Base-by-base conservation (phyloP, 2,888 invertebrate genomes). In the Lepas anatifera region DNA sequence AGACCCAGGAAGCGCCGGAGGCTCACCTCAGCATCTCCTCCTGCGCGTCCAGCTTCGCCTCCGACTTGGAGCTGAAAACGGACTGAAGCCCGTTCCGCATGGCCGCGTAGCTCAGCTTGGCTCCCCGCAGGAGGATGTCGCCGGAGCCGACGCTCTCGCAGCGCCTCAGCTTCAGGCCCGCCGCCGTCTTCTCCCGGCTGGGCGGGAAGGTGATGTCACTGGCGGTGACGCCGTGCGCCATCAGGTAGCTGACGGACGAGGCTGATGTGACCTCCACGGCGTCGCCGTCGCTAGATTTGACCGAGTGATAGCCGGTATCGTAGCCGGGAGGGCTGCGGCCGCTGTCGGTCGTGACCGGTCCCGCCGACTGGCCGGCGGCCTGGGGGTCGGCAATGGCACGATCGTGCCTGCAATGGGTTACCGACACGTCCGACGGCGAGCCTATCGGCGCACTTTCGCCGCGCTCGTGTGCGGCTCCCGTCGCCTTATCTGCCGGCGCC, bases 241-340 rank as follows among this genome's bases (percentile, higher is more conserved):
- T 35, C 58, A 58, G 32, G 7, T 32, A 7, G 22, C 18, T 35
- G 18, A 58, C 35, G 22, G 58, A 58, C 22, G 58, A 35, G 6
- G 8, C 22, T 35, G 25, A 22, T 22, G 18, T 35, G 35, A 58
- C 35, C 1, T 18, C 22, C 7, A 58, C 35, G 35, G 58, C 58
- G 58, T 35, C 58, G 13, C 32, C 35, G 58, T 58, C 58, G 25
- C 32, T 35, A 35, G 32, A 32, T 58, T 58, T 58, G 58, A 58
- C 58, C 16, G 58, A 58, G 58, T 58, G 58, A 22, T 58, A 58
- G 35, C 58, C 58, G 35, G 58, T 58, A 22, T 58, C 58, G 58
- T 58, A 58, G 35, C 22, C 35, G 58, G 35, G 22, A 7, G 25
- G 58, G 35, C 22, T 18, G 50, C 27, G 25, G 11, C 7, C 27